A percentile compares a stretch with the other conserved stretches of the same genome.
These are phyloP conservation scores for Planococcus citri DNA, from an alignment of 1,140 invertebrate genomes.

Conservation along the genomic window DNA sequence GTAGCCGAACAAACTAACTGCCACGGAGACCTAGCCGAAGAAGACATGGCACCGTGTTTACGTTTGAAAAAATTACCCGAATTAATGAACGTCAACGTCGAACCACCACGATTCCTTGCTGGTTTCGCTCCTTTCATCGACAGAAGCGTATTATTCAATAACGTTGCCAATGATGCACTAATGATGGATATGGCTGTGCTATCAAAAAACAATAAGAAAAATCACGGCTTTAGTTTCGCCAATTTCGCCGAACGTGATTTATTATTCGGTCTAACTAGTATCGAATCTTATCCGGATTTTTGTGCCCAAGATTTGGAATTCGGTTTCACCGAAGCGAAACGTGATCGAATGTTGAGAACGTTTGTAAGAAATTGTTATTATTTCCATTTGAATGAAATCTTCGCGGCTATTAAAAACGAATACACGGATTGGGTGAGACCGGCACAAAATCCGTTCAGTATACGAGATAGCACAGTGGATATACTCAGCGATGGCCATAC, in stretches of 20 bases:
- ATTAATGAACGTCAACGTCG: constrained; percentile 54
- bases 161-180: constrained; percentile 23
- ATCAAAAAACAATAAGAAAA: constrained; percentile 26
- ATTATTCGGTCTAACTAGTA: constrained; percentile 59
- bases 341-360: constrained; percentile 71
- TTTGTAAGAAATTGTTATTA: constrained; percentile 79
- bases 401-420: constrained; percentile 79
- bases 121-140: constrained; percentile 83
- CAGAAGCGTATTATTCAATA: constrained; percentile 54
- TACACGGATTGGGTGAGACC: constrained; percentile 85
- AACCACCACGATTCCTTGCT: constrained; percentile 66
- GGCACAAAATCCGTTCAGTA: constrained; percentile 56
- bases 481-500: constrained; percentile 77
- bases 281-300: constrained; percentile 61
- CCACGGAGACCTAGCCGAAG: constrained; percentile 57
- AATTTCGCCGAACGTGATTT: constrained; percentile 70
- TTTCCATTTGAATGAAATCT: constrained; percentile 81
- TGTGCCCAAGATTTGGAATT: constrained; percentile 59
- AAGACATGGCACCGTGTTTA: constrained; percentile 72
- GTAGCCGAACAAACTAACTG: constrained; percentile 66
- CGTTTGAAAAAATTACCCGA: constrained; percentile 56
- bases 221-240: constrained; percentile 56
- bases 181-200: constrained; percentile 70
- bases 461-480: constrained; percentile 59
- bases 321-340: constrained; percentile 68